Conservation (phyloP, 2,797 vertebrate species). For the Acrocephalus scirpaceus region DNA sequence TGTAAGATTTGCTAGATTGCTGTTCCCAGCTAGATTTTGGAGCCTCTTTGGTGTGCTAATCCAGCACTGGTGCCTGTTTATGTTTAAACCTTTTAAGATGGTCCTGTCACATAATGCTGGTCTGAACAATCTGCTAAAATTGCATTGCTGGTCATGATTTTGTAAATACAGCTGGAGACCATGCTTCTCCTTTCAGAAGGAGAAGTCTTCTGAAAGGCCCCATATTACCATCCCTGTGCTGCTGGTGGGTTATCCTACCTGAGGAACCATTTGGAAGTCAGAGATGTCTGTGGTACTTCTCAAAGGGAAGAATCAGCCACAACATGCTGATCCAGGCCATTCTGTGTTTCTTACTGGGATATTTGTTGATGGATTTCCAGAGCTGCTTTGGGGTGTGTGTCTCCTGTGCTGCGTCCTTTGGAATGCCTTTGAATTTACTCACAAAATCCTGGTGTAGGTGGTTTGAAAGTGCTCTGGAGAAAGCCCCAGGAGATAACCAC, state of each 20-base stretch:
- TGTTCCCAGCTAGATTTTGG: neutral
- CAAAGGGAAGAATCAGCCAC: neutral
- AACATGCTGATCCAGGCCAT: neutral
- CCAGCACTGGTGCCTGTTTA: neutral
- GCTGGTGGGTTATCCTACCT: neutral
- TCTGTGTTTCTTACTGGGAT: neutral
- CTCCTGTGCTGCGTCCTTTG: neutral
- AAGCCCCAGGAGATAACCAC: neutral
- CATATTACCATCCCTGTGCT: neutral
- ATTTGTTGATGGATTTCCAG: neutral
- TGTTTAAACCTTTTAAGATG: rapidly evolving
- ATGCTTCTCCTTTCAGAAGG: neutral
- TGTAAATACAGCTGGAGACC: neutral
- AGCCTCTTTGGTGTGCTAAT: neutral
- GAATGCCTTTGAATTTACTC: neutral
- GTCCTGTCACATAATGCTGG: rapidly evolving
- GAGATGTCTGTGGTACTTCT: neutral
- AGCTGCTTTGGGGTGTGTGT: neutral
- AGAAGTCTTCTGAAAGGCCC: neutral
- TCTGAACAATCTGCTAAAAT: neutral
- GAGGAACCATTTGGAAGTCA: neutral
- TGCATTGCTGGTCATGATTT: neutral
- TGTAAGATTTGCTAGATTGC: neutral
- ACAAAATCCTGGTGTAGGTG: neutral
- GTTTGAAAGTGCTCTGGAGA: neutral